phyloP scores from a whole-genome alignment of 2,888 invertebrate genomes.

The Lissonota sp. region DNA sequence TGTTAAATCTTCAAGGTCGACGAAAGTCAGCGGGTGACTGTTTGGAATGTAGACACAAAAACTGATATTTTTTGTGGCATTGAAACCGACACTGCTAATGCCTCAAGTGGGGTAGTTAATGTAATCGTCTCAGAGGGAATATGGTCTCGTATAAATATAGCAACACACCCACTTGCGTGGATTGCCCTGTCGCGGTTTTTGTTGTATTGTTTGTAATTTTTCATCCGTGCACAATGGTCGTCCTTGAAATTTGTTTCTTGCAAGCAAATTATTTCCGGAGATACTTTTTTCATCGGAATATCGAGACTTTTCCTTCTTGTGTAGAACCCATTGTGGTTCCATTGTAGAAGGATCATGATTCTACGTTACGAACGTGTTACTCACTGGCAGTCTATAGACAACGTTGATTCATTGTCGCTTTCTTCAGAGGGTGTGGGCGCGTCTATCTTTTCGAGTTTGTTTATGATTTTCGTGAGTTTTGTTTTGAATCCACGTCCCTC shows the following conservation, averaged over 20 bases:
- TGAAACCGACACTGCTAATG: conserved; percentile 8
- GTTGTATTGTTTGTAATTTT: conserved; percentile 27
- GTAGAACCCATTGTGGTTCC: conserved; percentile 45
- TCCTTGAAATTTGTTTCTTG: conserved; percentile 63
- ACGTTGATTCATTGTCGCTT: no score
- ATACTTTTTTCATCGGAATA: conserved; percentile 23
- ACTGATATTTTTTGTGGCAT: conserved; percentile 44
- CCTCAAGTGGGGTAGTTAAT: not conserved
- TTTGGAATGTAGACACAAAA: conserved; percentile 17
- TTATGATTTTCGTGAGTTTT: no score
- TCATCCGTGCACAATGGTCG: conserved; percentile 25
- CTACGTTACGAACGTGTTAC: no score
- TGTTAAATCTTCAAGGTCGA: no score
- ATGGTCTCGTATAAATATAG: conserved; percentile 28
- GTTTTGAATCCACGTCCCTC: no score
- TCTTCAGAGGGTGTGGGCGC: no score
- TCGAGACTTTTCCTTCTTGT: conserved; percentile 18
- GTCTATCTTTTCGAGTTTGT: no score
- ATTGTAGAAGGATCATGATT: conserved; percentile 47
- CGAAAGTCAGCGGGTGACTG: no score
- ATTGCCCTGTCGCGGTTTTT: not conserved
- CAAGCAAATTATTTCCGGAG: conserved; percentile 51
- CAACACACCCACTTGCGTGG: conserved; percentile 51
- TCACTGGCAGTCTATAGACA: no score
- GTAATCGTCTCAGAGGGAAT: not conserved